phyloP scores from a whole-genome alignment of 2,888 invertebrate genomes.

The Eilema griseolum region DNA sequence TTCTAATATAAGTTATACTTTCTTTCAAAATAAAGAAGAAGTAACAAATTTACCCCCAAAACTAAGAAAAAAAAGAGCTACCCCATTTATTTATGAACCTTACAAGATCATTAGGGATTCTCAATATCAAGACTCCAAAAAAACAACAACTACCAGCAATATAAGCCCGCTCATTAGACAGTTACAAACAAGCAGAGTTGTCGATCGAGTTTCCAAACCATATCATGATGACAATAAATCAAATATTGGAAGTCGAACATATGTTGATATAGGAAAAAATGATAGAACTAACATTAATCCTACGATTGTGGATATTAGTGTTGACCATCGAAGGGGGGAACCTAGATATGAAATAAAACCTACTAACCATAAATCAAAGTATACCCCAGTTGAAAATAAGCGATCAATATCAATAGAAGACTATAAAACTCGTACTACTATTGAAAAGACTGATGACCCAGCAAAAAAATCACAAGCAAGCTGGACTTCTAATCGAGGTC shows the following conservation, averaged over 20 bases:
- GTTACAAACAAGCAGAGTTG: slow-evolving; percentile 74
- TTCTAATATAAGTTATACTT: slow-evolving; percentile 51
- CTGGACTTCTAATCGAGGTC: slow-evolving; percentile 32
- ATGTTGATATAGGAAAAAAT: slow-evolving; percentile 75
- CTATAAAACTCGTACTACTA: slow-evolving; percentile 60
- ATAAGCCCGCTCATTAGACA: slow-evolving; percentile 80
- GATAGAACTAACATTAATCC: slow-evolving; percentile 64
- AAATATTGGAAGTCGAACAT: slow-evolving; percentile 59
- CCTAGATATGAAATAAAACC: slow-evolving; percentile 77
- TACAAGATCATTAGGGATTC: slow-evolving; percentile 82
- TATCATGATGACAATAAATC: slow-evolving; percentile 65
- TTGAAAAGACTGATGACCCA: slow-evolving; percentile 38
- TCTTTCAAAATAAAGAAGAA: slow-evolving; percentile 59
- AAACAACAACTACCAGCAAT: slow-evolving; percentile 74
- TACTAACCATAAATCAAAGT: slow-evolving; percentile 71
- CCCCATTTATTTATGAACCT: slow-evolving; percentile 80
- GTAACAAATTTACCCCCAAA: slow-evolving; percentile 49
- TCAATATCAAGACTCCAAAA: slow-evolving; percentile 75
- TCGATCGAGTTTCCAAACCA: slow-evolving; percentile 67
- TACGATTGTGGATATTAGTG: slow-evolving; percentile 70
- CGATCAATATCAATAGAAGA: slow-evolving; percentile 70
- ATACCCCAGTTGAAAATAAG: slow-evolving; percentile 72
- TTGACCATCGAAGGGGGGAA: slow-evolving; percentile 75
- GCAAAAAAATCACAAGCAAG: background rate
- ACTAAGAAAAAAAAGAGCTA: slow-evolving; percentile 67